These are phyloP conservation scores for Chauna torquata DNA, from an alignment of 2,113 vertebrate genomes.

Conservation along the genomic window DNA sequence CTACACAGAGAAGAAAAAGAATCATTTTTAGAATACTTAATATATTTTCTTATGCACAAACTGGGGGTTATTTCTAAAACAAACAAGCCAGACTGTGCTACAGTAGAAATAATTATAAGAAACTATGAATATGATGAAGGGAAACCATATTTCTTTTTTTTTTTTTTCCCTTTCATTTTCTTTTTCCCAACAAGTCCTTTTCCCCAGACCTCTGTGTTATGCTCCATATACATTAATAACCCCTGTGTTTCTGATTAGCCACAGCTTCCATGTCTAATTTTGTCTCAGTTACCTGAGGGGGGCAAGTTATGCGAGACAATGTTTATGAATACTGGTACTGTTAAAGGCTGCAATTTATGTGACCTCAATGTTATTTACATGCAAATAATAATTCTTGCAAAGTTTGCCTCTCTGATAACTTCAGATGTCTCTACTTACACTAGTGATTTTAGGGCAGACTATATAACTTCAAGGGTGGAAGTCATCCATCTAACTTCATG, in stretches of 20 bases:
- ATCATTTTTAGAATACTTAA: conserved; percentile 45
- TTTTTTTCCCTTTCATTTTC: not conserved
- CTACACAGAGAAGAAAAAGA: conserved; percentile 8
- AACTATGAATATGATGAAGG: not conserved
- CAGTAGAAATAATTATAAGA: not conserved
- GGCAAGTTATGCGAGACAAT: not conserved
- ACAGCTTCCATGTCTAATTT: not conserved
- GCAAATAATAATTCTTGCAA: not conserved
- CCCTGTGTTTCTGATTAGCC: not conserved
- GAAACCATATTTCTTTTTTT: not conserved
- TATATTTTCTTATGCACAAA: conserved; percentile 40
- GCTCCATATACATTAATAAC: not conserved
- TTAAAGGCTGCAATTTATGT: not conserved
- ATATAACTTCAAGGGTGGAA: not conserved
- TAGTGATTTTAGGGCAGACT: not conserved
- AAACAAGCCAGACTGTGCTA: conserved; percentile 18
- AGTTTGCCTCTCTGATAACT: not conserved
- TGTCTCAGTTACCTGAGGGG: not conserved
- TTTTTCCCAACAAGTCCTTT: not conserved
- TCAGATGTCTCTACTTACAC: not conserved
- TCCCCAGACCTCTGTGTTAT: not conserved
- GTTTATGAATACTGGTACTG: not conserved
- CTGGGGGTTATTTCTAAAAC: conserved; percentile 36
- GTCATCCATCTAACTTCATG: not conserved
- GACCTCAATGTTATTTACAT: not conserved